Conservation (phyloP, 2,888 invertebrate species). For the Gortyna flavago region DNA sequence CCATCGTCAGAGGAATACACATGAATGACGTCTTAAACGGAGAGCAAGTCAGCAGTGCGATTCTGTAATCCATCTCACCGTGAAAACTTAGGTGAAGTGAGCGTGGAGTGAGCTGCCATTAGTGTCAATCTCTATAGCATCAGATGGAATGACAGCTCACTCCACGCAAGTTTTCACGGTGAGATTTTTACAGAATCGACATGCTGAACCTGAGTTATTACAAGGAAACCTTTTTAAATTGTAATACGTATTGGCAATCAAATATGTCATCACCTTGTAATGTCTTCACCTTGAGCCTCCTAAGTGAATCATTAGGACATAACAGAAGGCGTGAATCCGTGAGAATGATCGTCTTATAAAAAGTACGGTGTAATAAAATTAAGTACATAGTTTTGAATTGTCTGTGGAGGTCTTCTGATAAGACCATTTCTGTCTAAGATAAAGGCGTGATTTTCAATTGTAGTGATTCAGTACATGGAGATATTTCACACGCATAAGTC, state of each 20-base stretch:
- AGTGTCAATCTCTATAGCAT: too few relatives aligned
- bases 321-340: conserved; percentile 37
- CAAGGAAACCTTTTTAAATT: conserved; percentile 23
- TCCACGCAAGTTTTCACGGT: too few relatives aligned
- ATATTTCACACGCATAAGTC: too few relatives aligned
- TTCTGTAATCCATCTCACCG: too few relatives aligned
- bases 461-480: not conserved
- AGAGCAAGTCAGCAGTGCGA: conserved; percentile 3
- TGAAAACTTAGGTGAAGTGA: too few relatives aligned
- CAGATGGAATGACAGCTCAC: too few relatives aligned
- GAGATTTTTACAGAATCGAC: too few relatives aligned
- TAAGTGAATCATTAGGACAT: conserved; percentile 43
- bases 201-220: conserved; percentile 27
- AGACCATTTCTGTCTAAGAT: not conserved
- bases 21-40: conserved; percentile 20
- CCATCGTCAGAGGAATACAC: not conserved
- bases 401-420: not conserved
- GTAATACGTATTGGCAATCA: conserved; percentile 16
- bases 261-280: too few relatives aligned
- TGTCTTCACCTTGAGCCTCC: conserved; percentile 44
- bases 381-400: not conserved
- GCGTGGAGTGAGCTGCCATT: too few relatives aligned
- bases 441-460: not conserved
- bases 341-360: conserved; percentile 12
- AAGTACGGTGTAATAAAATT: not conserved